A percentile compares a stretch with the other conserved stretches of the same genome.
These are phyloP conservation scores for Eremobia ochroleuca DNA, from an alignment of 2,888 invertebrate species.

Conservation along the genomic window DNA sequence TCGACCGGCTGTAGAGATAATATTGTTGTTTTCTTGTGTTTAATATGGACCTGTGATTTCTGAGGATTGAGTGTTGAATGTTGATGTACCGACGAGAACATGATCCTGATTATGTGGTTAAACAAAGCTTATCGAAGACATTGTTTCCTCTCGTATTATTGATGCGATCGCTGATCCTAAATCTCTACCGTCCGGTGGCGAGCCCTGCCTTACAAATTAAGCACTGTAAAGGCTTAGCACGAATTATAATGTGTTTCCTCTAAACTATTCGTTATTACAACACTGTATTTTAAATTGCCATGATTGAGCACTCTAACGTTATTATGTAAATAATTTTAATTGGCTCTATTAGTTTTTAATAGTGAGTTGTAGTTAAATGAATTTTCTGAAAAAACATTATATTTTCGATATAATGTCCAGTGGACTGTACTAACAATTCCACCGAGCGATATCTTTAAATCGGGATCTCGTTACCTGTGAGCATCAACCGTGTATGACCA, in stretches of 20 bases:
- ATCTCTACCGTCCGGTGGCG: conserved; percentile 40
- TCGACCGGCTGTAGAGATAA: no score
- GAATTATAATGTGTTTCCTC: conserved; percentile 42
- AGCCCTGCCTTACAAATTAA: conserved; percentile 44
- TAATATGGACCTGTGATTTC: conserved; percentile 10
- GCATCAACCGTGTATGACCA: conserved; percentile 23
- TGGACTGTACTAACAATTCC: conserved; percentile 12
- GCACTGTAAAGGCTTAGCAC: conserved; percentile 2
- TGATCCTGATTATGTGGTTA: conserved; percentile 32
- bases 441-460: conserved; percentile 18
- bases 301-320: conserved; percentile 25
- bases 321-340: conserved; percentile 52
- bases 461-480: conserved; percentile 28
- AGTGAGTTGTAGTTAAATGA: neutral
- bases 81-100: conserved; percentile 21
- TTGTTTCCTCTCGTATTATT: conserved; percentile 33
- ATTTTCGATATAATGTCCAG: conserved; percentile 1
- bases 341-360: conserved; percentile 47
- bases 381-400: neutral
- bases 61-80: conserved; percentile 11
- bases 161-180: conserved; percentile 31
- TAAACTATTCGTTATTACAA: conserved; percentile 29
- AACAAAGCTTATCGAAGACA: conserved; percentile 41
- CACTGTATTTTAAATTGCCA: conserved; percentile 24
- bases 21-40: conserved; percentile 23